These are phyloP conservation scores for Hafferia zeledoni DNA, from an alignment of 2,797 vertebrate species.

Conservation along the genomic window DNA sequence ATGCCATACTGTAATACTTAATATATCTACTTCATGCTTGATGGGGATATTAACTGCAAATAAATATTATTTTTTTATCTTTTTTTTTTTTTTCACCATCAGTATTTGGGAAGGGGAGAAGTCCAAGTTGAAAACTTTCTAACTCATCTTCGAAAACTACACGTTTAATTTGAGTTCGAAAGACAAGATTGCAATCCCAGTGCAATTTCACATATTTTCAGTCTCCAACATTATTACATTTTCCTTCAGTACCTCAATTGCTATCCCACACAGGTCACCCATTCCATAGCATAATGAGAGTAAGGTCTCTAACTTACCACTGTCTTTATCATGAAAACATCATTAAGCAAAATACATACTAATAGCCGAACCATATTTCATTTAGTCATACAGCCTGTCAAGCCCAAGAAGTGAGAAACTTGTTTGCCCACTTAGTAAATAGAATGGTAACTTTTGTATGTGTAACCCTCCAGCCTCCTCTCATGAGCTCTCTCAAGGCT, in stretches of 20 bases:
- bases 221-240: neutral
- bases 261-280: neutral
- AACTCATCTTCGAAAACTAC: neutral
- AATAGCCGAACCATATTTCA: neutral
- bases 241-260: neutral
- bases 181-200: neutral
- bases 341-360: neutral
- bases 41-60: neutral
- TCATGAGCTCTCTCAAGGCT: neutral
- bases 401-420: neutral
- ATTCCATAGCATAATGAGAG: neutral
- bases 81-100: neutral
- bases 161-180: fast-evolving
- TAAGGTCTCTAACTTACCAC: neutral
- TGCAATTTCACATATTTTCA: neutral
- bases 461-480: neutral
- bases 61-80: neutral
- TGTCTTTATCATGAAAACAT: neutral
- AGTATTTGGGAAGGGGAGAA: neutral
- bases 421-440: neutral
- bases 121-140: neutral
- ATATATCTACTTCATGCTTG: neutral
- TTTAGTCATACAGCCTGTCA: neutral
- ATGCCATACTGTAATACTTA: too few species aligned
- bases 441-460: neutral